phyloP scores from a whole-genome alignment of 35 echinoderm and acorn worm genomes.

The Patiria miniata region DNA sequence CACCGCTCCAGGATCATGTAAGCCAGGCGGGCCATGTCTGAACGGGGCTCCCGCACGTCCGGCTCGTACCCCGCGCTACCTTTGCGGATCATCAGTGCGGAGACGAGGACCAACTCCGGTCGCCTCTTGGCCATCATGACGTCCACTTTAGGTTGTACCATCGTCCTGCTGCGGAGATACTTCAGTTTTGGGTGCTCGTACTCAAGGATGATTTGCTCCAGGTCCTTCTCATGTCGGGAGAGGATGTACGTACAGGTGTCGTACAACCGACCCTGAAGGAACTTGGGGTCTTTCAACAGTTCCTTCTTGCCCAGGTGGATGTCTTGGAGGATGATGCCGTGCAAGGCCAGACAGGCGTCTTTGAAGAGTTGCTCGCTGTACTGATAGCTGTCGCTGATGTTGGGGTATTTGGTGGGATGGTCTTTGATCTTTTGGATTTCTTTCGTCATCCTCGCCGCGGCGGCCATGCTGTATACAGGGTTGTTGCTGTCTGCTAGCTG shows the following conservation, averaged over 20 bases:
- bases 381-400: slow-evolving; percentile 85
- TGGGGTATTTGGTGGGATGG: slow-evolving; percentile 64
- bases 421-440: slow-evolving; percentile 5
- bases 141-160: slow-evolving; percentile 84
- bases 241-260: slow-evolving; percentile 90
- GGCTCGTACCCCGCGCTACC: slow-evolving; percentile 72
- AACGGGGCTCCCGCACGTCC: slow-evolving; percentile 64
- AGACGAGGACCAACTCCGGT: slow-evolving; percentile 71
- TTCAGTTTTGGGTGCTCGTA: slow-evolving; percentile 78
- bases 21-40: slow-evolving; percentile 88
- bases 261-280: slow-evolving; percentile 88
- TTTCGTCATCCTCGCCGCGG: neutral
- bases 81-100: slow-evolving; percentile 73
- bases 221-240: slow-evolving; percentile 79
- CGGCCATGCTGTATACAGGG: neutral
- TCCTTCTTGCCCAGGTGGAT: slow-evolving; percentile 93
- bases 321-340: slow-evolving; percentile 94
- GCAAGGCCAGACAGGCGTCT: slow-evolving; percentile 78
- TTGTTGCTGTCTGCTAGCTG: too few relatives aligned
- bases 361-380: slow-evolving; percentile 91
- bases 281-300: slow-evolving; percentile 82
- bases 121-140: slow-evolving; percentile 74
- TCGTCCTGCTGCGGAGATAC: slow-evolving; percentile 76
- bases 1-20: slow-evolving; percentile 80
- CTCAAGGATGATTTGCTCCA: slow-evolving; percentile 87